A percentile compares a stretch with the other conserved stretches of the same genome.
Evolutionary conservation across 2,113 vertebrate genomes (phyloP).

Genomic region (Phyllopteryx taeniolatus): DNA sequence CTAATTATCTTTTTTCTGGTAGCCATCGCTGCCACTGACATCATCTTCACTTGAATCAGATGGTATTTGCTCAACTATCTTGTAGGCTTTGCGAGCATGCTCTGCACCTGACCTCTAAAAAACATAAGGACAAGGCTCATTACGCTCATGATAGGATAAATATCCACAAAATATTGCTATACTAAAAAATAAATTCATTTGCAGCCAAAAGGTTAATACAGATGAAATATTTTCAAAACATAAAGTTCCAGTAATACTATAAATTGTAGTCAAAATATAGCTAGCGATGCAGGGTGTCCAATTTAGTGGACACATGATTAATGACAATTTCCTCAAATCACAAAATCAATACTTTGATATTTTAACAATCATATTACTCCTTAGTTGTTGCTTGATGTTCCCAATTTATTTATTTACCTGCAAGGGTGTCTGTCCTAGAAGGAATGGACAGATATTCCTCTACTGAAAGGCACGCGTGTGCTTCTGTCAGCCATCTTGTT

Average conservation of each 20-base stretch:
- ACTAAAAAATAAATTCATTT: background rate
- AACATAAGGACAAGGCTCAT: background rate
- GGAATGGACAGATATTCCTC: too few species aligned
- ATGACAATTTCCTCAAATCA: too few species aligned
- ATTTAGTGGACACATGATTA: too few species aligned
- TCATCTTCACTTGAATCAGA: slow-evolving; percentile 1
- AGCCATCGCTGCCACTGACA: background rate
- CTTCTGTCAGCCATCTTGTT: too few species aligned
- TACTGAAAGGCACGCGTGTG: too few species aligned
- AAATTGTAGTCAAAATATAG: too few species aligned
- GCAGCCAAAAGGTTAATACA: background rate
- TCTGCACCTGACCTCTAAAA: background rate
- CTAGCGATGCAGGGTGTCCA: too few species aligned
- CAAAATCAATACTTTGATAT: too few species aligned
- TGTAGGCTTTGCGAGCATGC: background rate
- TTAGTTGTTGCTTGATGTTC: too few species aligned
- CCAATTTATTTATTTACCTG: too few species aligned
- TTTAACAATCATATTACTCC: too few species aligned
- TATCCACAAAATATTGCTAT: background rate
- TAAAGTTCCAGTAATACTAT: background rate
- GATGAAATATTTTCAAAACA: background rate
- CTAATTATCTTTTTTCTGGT: background rate
- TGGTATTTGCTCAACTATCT: background rate
- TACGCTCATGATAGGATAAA: background rate
- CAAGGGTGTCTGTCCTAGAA: too few species aligned